These are phyloP conservation scores for Platyscapa corneri DNA, from an alignment of 1,140 invertebrate genomes.

Conservation along the genomic window DNA sequence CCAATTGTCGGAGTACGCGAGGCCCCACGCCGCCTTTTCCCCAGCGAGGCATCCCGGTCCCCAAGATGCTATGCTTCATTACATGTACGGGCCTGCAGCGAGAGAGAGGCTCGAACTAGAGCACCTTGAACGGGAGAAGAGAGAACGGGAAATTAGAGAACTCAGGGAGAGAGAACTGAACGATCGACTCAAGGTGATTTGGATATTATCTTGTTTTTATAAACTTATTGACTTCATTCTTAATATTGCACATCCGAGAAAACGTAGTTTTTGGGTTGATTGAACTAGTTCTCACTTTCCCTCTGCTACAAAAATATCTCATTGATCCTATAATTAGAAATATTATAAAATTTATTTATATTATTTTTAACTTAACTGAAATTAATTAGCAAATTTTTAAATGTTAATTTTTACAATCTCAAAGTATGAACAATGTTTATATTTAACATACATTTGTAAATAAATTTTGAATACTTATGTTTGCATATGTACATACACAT, in stretches of 20 bases:
- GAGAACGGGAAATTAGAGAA: slow-evolving; percentile 89
- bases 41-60: slow-evolving; percentile 80
- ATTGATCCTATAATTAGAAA: too few relatives aligned
- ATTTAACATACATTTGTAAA: too few relatives aligned
- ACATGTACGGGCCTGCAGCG: slow-evolving; percentile 84
- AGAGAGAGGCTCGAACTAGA: slow-evolving; percentile 88
- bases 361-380: too few relatives aligned
- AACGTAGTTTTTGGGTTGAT: background rate
- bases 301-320: background rate
- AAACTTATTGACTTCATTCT: background rate
- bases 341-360: too few relatives aligned
- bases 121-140: slow-evolving; percentile 87
- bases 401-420: background rate
- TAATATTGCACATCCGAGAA: background rate
- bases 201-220: background rate
- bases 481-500: too few relatives aligned
- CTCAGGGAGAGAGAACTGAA: slow-evolving; percentile 88
- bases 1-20: slow-evolving; percentile 91
- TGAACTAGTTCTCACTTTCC: background rate
- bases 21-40: slow-evolving; percentile 90
- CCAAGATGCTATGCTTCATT: slow-evolving; percentile 82
- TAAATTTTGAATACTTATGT: too few relatives aligned
- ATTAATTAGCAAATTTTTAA: background rate
- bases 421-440: too few relatives aligned
- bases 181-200: slow-evolving; percentile 80